Conservation (phyloP, 2,888 invertebrate genomes). For the Entomobrya proxima region DNA sequence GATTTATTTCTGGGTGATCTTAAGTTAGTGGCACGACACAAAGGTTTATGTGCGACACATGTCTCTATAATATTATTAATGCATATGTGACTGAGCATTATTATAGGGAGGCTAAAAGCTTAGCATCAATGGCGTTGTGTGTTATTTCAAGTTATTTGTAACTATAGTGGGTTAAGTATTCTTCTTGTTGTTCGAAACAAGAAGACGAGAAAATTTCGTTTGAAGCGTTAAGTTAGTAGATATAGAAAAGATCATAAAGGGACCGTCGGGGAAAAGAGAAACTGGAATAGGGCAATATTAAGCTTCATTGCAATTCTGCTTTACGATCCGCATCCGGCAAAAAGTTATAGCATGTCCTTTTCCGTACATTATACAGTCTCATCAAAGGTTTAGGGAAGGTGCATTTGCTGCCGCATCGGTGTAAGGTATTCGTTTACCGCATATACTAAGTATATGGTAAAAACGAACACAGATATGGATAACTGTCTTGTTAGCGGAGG, state of each 20-base stretch:
- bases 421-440: too few species aligned
- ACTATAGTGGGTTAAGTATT: background rate
- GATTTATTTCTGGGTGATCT: constrained; percentile 31
- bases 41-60: background rate
- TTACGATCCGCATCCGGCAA: constrained; percentile 63
- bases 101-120: constrained; percentile 15
- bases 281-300: constrained; percentile 62
- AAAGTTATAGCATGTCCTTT: constrained; percentile 41
- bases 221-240: constrained; percentile 34
- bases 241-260: constrained; percentile 53
- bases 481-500: constrained; percentile 11
- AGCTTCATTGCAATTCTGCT: constrained; percentile 67
- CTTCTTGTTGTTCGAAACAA: too few species aligned
- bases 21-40: background rate
- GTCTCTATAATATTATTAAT: constrained; percentile 30
- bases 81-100: constrained; percentile 3
- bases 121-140: constrained; percentile 16
- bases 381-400: too few species aligned
- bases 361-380: background rate
- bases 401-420: too few species aligned
- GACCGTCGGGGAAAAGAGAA: constrained; percentile 51
- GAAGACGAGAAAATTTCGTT: constrained; percentile 21
- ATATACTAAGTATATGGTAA: too few species aligned
- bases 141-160: background rate
- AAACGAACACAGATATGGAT: background rate